phyloP scores from a whole-genome alignment of 2,888 invertebrate genomes.

The Agrilus cyanescens region DNA sequence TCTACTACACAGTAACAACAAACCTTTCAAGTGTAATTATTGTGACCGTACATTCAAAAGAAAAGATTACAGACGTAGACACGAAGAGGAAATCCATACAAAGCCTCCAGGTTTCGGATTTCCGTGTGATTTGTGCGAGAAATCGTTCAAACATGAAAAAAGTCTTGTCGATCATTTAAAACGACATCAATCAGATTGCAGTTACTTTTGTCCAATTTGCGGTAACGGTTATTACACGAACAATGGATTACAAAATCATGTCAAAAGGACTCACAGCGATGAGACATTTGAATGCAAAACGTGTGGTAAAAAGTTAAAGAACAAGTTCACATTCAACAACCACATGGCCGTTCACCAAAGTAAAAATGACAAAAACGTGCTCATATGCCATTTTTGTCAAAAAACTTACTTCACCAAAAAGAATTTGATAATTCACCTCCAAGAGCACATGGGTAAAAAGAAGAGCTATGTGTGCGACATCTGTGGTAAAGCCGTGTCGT shows the following conservation, averaged over 20 bases:
- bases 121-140: too few relatives aligned
- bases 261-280: constrained; percentile 25
- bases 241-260: constrained; percentile 27
- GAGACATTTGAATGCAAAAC: constrained; percentile 23
- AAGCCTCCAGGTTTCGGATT: too few relatives aligned
- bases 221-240: constrained; percentile 29
- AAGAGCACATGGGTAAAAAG: constrained; percentile 18
- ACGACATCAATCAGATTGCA: constrained; percentile 34
- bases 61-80: too few relatives aligned
- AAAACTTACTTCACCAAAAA: background rate
- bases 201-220: constrained; percentile 26
- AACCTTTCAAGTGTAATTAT: background rate
- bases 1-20: constrained; percentile 9
- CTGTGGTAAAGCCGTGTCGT: constrained; percentile 30
- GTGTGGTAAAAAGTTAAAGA: constrained; percentile 20
- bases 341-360: constrained; percentile 23
- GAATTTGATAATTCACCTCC: background rate
- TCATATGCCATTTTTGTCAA: constrained; percentile 1
- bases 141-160: too few relatives aligned
- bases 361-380: constrained; percentile 13
- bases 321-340: constrained; percentile 21
- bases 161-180: constrained; percentile 12
- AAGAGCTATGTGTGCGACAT: constrained; percentile 31
- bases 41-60: too few relatives aligned
- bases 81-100: too few relatives aligned